A percentile compares a stretch with the other conserved stretches of the same genome.
Conservation (phyloP, 1,140 invertebrate genomes). For the Babylonia areolata region DNA sequence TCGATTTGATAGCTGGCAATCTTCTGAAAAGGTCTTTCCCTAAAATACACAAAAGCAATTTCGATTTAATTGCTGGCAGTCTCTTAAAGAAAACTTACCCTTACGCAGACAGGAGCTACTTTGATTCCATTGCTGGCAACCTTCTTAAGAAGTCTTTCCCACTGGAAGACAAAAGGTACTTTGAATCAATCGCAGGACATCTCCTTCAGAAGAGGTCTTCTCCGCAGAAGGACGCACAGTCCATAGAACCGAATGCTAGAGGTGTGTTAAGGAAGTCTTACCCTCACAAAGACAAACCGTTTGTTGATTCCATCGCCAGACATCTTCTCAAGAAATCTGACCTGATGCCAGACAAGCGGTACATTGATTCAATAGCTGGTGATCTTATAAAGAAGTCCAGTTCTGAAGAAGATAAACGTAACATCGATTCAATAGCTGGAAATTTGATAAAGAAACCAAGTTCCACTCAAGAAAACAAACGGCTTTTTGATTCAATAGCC, state of each 20-base stretch:
- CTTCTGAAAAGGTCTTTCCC: not conserved
- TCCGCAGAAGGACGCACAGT: not conserved
- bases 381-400: no score
- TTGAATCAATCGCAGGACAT: not conserved
- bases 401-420: no score
- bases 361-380: not conserved
- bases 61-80: not conserved
- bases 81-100: not conserved
- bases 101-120: not conserved
- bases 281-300: not conserved
- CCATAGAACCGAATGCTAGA: not conserved
- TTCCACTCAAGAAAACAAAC: no score
- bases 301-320: not conserved
- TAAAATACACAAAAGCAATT: not conserved
- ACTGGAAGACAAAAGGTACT: not conserved
- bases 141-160: not conserved
- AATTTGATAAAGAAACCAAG: no score
- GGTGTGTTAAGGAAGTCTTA: not conserved
- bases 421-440: no score
- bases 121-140: not conserved
- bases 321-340: not conserved
- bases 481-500: no score
- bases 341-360: not conserved
- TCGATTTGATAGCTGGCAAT: no score
- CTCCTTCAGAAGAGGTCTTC: not conserved